Conservation (phyloP, 2,113 vertebrate species). For the Leptodactylus fuscus region DNA sequence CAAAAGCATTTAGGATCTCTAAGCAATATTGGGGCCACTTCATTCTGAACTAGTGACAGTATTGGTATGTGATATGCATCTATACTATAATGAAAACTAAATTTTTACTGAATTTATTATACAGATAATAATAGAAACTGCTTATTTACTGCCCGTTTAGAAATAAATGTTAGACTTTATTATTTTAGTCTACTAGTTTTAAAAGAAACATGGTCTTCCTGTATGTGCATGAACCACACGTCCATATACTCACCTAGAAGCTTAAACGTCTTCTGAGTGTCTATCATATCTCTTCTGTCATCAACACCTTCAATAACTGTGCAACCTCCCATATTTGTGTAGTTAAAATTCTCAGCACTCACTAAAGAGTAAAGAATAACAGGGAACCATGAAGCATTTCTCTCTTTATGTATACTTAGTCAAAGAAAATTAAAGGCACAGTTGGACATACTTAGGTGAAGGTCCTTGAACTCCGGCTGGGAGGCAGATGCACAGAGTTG, state of each 20-base stretch:
- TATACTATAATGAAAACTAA: no score
- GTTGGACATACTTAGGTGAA: conserved; percentile 85
- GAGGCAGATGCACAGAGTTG: conserved; percentile 91
- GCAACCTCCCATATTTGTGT: conserved; percentile 86
- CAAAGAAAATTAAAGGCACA: background rate
- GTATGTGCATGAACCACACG: background rate
- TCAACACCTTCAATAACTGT: conserved; percentile 85
- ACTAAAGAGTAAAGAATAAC: conserved; percentile 69
- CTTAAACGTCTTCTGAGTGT: conserved; percentile 88
- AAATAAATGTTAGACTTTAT: background rate
- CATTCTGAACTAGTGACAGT: no score
- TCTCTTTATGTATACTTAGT: background rate
- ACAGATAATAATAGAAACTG: no score
- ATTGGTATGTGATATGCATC: no score
- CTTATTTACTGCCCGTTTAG: no score
- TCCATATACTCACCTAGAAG: conserved; percentile 80
- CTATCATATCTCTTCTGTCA: conserved; percentile 85
- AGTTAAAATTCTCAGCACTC: conserved; percentile 87
- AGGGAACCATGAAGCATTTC: background rate
- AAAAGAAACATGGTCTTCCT: no score
- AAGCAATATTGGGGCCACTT: no score
- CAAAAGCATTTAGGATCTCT: no score
- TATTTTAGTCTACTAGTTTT: background rate
- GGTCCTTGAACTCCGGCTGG: conserved; percentile 82
- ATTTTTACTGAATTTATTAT: no score